Evolutionary conservation across 2,797 vertebrate genomes (phyloP).

Genomic region (Propithecus perrieri): DNA sequence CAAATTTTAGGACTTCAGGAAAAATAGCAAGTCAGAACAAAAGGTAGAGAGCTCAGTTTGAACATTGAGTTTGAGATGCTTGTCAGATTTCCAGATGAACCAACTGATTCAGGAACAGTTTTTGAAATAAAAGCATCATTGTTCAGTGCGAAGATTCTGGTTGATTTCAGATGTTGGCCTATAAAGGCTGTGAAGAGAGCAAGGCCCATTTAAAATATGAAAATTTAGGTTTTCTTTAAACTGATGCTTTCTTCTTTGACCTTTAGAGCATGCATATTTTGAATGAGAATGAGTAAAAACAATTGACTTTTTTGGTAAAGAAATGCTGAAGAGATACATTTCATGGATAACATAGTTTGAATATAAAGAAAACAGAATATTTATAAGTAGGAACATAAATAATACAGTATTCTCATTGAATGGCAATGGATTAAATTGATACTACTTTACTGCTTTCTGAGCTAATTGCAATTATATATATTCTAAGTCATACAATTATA

Average conservation of each 20-base stretch:
- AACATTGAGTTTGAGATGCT: not conserved
- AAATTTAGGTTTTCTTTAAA: not conserved
- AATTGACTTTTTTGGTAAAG: not conserved
- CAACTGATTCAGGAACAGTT: not conserved
- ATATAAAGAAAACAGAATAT: not conserved
- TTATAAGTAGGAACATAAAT: not conserved
- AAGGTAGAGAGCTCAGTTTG: not conserved
- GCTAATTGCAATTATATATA: not conserved
- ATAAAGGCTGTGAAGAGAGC: not conserved
- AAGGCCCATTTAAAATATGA: not conserved
- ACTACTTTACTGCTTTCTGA: not conserved
- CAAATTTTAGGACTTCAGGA: not conserved
- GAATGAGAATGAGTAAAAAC: not conserved
- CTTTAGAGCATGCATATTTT: slow-evolving; percentile 20
- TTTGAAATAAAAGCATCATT: not conserved
- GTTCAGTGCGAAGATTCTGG: not conserved
- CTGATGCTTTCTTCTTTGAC: not conserved
- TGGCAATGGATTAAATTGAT: not conserved
- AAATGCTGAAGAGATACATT: not conserved
- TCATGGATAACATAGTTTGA: not conserved
- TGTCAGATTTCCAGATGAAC: slow-evolving; percentile 2
- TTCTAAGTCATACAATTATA: not conserved
- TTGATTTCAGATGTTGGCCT: not conserved
- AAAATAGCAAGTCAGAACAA: not conserved
- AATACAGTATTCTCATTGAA: not conserved